phyloP scores from a whole-genome alignment of 2,797 vertebrate genomes.

The Manis javanica region DNA sequence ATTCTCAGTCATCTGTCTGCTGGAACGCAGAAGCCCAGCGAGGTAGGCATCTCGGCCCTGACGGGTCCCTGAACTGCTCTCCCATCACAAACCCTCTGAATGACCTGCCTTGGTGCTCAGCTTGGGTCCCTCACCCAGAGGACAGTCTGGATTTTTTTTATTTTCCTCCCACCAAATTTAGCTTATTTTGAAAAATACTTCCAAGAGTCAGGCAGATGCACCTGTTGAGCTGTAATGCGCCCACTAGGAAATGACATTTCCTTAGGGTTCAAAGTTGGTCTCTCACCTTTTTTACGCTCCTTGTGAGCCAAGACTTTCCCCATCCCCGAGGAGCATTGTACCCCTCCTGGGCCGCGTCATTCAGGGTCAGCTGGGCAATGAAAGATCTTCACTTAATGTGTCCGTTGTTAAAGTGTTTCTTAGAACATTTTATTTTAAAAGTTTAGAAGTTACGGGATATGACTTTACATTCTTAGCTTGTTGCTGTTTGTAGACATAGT shows the following conservation, averaged over 20 bases:
- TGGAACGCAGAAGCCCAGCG: background rate
- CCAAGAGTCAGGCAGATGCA: background rate
- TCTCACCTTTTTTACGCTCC: background rate
- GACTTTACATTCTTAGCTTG: conserved; percentile 2
- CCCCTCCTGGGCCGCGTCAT: background rate
- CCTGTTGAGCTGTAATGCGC: background rate
- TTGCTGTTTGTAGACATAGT: background rate
- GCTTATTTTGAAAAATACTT: conserved; percentile 34
- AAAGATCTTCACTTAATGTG: background rate
- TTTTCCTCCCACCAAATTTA: background rate
- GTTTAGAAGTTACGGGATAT: background rate
- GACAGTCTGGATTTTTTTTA: too few relatives aligned
- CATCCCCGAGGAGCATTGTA: background rate
- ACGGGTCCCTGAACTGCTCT: background rate
- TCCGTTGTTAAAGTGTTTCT: background rate
- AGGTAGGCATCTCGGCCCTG: background rate
- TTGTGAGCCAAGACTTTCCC: background rate
- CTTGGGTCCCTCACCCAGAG: background rate
- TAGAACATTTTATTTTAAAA: background rate
- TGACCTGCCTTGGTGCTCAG: background rate
- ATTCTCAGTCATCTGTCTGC: too few relatives aligned
- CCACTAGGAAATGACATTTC: background rate
- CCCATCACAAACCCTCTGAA: background rate
- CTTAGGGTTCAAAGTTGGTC: background rate
- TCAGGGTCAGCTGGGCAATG: background rate